Conservation (phyloP, 2,888 invertebrate species). For the Isotomurus palustris region DNA sequence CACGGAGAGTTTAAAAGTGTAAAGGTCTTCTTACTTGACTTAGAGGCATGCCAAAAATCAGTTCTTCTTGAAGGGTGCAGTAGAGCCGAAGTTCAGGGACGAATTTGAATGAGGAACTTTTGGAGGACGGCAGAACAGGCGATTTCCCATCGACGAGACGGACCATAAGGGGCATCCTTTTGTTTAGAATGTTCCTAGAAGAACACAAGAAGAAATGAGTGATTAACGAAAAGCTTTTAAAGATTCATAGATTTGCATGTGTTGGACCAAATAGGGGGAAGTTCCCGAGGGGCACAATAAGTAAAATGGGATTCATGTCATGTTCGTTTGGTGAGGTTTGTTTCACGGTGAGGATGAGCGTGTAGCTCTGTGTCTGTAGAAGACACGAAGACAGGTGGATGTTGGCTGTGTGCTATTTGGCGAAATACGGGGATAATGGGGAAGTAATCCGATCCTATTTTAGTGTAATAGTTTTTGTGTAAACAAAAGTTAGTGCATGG, state of each 20-base stretch:
- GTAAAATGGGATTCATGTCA: no score
- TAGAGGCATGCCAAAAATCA: slow-evolving; percentile 68
- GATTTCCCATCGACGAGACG: slow-evolving; percentile 85
- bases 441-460: slow-evolving; percentile 3
- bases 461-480: no score
- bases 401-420: no score
- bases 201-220: slow-evolving; percentile 12
- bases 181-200: slow-evolving; percentile 71
- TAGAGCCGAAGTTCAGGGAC: slow-evolving; percentile 77
- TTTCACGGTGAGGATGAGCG: no score
- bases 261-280: no score
- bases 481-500: no score
- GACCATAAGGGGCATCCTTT: slow-evolving; percentile 86
- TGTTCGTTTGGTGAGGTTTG: no score
- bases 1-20: not conserved
- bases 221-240: no score
- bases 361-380: no score
- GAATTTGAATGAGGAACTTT: slow-evolving; percentile 68
- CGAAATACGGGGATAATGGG: no score
- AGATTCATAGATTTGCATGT: not conserved
- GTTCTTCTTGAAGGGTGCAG: slow-evolving; percentile 80
- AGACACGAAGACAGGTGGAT: no score
- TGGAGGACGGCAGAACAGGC: slow-evolving; percentile 65
- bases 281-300: no score
- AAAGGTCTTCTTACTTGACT: slow-evolving; percentile 35